These are phyloP conservation scores for Melangyna quadrimaculata DNA, from an alignment of 2,888 invertebrate genomes.

Conservation along the genomic window DNA sequence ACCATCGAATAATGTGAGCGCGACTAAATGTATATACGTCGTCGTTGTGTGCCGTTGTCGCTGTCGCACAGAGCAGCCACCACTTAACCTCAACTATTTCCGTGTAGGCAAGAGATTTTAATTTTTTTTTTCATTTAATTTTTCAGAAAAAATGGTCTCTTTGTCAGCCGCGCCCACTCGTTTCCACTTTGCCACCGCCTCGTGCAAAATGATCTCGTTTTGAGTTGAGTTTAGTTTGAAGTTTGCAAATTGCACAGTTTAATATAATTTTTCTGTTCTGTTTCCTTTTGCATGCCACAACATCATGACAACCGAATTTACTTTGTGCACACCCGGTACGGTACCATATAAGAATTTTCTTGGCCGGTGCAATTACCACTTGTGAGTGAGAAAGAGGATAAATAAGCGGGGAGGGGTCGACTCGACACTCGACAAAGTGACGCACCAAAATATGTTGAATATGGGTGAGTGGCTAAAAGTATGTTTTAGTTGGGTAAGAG, in stretches of 20 bases:
- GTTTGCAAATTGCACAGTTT: slow-evolving; percentile 50
- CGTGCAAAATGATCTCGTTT: slow-evolving; percentile 24
- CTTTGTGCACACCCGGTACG: slow-evolving; percentile 14
- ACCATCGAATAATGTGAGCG: slow-evolving; percentile 47
- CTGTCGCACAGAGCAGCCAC: slow-evolving; percentile 43
- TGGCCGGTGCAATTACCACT: slow-evolving; percentile 49
- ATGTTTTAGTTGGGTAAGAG: slow-evolving; percentile 40
- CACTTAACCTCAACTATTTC: slow-evolving; percentile 60
- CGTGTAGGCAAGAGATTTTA: slow-evolving; percentile 44
- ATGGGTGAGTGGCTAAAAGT: slow-evolving; percentile 49
- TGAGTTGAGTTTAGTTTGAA: slow-evolving; percentile 37
- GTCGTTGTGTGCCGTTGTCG: background rate
- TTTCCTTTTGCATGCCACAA: slow-evolving; percentile 26
- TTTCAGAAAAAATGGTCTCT: slow-evolving; percentile 33
- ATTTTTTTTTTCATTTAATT: slow-evolving; percentile 8
- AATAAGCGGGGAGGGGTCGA: background rate
- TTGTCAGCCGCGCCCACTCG: slow-evolving; percentile 52
- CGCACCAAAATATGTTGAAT: slow-evolving; percentile 8
- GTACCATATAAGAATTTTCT: slow-evolving; percentile 11
- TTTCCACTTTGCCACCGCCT: background rate
- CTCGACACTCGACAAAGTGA: no score
- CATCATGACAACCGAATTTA: slow-evolving; percentile 25
- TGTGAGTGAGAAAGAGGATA: background rate
- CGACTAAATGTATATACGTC: background rate
- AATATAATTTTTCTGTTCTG: slow-evolving; percentile 7